phyloP scores from a whole-genome alignment of 2,113 vertebrate species.

The Sinosuthora webbiana region DNA sequence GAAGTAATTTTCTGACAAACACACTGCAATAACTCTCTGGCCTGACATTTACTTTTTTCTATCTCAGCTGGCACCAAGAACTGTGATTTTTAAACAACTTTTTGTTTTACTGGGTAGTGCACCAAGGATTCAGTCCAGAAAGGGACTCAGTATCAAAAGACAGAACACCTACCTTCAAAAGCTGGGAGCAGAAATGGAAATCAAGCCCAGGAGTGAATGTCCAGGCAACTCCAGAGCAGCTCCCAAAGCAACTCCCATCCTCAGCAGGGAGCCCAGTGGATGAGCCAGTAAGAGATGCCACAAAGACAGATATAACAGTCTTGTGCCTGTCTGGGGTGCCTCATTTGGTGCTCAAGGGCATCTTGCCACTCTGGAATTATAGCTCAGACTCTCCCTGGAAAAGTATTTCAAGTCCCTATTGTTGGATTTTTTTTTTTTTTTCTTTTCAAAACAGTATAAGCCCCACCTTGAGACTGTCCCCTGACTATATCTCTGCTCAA shows the following conservation, averaged over 20 bases:
- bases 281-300: neutral
- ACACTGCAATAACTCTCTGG: conserved; percentile 4
- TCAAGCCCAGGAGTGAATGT: neutral
- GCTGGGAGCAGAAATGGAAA: neutral
- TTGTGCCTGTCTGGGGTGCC: neutral
- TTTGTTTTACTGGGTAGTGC: conserved; percentile 28
- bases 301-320: neutral
- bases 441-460: neutral
- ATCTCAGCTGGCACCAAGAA: neutral
- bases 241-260: neutral
- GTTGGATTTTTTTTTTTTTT: neutral
- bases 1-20: conserved; percentile 46
- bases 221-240: neutral
- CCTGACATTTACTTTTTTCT: conserved; percentile 41
- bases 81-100: conserved; percentile 36
- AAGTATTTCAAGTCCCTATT: neutral
- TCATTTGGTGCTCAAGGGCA: neutral
- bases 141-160: neutral
- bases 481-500: neutral
- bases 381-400: neutral
- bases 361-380: neutral
- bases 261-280: neutral
- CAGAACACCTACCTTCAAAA: neutral
- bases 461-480: neutral
- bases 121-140: conserved; percentile 40